Evolutionary conservation across 2,113 vertebrate genomes (phyloP).

Genomic region (Phalacrocorax brasilianus): DNA sequence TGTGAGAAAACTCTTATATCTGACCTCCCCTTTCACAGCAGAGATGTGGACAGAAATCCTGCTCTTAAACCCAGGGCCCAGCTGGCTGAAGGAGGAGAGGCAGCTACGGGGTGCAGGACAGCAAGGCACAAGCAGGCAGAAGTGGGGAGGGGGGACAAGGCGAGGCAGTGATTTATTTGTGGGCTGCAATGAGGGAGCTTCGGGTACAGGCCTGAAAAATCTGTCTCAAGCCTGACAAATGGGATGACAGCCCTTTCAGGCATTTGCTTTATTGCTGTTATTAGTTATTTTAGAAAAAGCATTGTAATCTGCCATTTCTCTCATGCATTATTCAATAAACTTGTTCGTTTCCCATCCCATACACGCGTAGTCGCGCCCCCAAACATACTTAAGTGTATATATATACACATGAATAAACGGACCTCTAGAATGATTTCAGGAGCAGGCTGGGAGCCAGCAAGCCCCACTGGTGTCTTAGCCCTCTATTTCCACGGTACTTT

Average conservation of each 20-base stretch:
- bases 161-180: background rate
- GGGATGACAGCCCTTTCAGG: background rate
- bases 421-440: background rate
- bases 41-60: background rate
- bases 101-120: background rate
- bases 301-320: background rate
- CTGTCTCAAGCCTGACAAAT: background rate
- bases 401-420: background rate
- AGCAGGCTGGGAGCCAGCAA: background rate
- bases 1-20: background rate
- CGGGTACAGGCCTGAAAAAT: background rate
- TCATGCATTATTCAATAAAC: background rate
- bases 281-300: background rate
- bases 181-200: background rate
- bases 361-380: background rate
- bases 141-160: rapidly evolving
- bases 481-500: background rate
- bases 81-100: background rate
- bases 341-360: background rate
- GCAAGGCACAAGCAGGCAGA: background rate
- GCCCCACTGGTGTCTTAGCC: background rate
- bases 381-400: background rate
- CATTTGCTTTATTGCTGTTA: background rate
- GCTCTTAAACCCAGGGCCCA: background rate
- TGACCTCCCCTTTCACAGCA: background rate